Conservation (phyloP, 2,797 vertebrate species). For the Mormyrops attenuatus region DNA sequence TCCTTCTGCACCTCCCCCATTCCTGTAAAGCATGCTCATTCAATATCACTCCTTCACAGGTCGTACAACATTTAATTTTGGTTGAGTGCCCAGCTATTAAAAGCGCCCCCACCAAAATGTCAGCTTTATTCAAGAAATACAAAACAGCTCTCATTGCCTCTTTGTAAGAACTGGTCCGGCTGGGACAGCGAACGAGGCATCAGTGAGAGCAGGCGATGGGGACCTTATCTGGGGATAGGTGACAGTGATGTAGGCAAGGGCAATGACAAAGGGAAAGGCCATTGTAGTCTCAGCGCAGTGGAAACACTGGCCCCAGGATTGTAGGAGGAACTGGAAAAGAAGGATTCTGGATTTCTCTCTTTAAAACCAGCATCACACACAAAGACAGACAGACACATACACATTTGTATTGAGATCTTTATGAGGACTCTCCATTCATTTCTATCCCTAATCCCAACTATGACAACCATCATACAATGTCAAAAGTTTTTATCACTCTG, state of each 20-base stretch:
- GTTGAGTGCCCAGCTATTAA: background rate
- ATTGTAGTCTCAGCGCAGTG: background rate
- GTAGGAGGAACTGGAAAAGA: background rate
- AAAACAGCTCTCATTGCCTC: background rate
- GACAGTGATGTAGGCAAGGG: background rate
- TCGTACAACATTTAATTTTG: background rate
- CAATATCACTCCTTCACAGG: background rate
- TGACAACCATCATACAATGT: background rate
- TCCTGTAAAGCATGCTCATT: constrained; percentile 49
- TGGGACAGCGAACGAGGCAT: background rate
- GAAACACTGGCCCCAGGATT: background rate
- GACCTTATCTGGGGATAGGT: background rate
- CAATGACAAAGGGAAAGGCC: background rate
- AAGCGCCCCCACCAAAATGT: background rate
- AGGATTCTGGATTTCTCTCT: background rate
- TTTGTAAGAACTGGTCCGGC: background rate
- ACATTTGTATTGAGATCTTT: background rate
- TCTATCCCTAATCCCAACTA: background rate
- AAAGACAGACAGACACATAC: background rate
- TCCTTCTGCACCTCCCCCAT: constrained; percentile 76
- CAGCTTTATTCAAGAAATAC: background rate
- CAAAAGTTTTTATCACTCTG: background rate
- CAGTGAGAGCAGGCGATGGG: background rate
- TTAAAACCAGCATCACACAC: background rate
- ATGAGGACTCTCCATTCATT: background rate